phyloP scores from a whole-genome alignment of 2,797 vertebrate genomes.

The Hapalemur alaotrensis region DNA sequence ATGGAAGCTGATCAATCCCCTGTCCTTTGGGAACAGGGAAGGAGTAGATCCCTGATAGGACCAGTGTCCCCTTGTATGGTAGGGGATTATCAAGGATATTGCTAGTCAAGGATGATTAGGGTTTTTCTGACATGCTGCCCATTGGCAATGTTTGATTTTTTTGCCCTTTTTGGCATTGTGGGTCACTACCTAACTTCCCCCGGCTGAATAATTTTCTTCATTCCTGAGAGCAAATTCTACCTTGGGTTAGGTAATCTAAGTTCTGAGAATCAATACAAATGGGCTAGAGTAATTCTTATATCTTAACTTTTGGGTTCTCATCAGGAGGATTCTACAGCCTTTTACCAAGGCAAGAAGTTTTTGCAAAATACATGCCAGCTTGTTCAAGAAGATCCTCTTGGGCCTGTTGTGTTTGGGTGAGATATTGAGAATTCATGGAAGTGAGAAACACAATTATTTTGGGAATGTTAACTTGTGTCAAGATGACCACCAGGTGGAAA shows the following conservation, averaged over 20 bases:
- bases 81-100: background rate
- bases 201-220: background rate
- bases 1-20: background rate
- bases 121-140: background rate
- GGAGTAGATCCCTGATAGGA: background rate
- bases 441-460: background rate
- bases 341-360: slow-evolving; percentile 85
- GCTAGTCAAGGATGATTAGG: background rate
- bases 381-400: slow-evolving; percentile 86
- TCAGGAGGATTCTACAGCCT: slow-evolving; percentile 85
- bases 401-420: slow-evolving; percentile 92
- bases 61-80: background rate
- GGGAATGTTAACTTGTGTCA: background rate
- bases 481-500: background rate
- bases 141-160: background rate
- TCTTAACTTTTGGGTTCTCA: slow-evolving; percentile 62
- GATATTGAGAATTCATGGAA: background rate
- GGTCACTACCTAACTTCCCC: background rate
- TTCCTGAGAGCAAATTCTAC: slow-evolving; percentile 6
- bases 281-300: slow-evolving; percentile 73
- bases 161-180: background rate
- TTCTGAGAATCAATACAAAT: background rate
- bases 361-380: slow-evolving; percentile 84
- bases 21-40: background rate
- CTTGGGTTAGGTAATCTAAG: background rate